Evolutionary conservation across 1,140 invertebrate species (phyloP).

Genomic region (Pseudomyrmex cubaensis): DNA sequence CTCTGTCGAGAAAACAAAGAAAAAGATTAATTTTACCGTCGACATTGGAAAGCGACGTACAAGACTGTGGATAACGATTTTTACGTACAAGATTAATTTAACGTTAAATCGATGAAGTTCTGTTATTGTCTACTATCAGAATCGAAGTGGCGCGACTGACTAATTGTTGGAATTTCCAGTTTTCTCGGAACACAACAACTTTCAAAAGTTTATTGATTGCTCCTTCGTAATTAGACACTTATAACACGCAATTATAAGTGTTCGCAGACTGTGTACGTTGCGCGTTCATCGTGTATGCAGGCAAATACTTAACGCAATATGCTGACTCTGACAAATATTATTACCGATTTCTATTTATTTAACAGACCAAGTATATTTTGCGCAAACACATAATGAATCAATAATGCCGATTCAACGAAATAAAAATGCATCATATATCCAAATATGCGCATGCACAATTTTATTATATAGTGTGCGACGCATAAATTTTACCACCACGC

Average conservation of each 20-base stretch:
- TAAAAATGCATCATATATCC: background rate
- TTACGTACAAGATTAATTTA: background rate
- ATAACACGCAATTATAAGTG: background rate
- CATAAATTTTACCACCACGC: constrained; percentile 38
- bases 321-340: constrained; percentile 22
- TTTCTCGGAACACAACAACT: background rate
- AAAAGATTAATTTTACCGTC: background rate
- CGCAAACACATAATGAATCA: constrained; percentile 32
- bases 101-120: constrained; percentile 25
- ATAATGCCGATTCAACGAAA: constrained; percentile 22
- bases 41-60: background rate
- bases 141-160: background rate
- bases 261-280: background rate
- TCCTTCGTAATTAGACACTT: constrained; percentile 18
- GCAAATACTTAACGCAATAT: constrained; percentile 14
- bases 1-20: background rate
- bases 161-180: background rate
- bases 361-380: constrained; percentile 8
- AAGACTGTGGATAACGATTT: constrained; percentile 11
- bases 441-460: constrained; percentile 2
- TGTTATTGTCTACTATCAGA: constrained; percentile 13
- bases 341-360: constrained; percentile 3
- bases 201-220: constrained; percentile 30
- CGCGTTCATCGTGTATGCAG: no score
- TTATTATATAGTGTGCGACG: constrained; percentile 2